Percentiles rank a stretch among this genome's conserved stretches.
Evolutionary conservation across 2,113 vertebrate species (phyloP).

Genomic region (Leucosticte australis): DNA sequence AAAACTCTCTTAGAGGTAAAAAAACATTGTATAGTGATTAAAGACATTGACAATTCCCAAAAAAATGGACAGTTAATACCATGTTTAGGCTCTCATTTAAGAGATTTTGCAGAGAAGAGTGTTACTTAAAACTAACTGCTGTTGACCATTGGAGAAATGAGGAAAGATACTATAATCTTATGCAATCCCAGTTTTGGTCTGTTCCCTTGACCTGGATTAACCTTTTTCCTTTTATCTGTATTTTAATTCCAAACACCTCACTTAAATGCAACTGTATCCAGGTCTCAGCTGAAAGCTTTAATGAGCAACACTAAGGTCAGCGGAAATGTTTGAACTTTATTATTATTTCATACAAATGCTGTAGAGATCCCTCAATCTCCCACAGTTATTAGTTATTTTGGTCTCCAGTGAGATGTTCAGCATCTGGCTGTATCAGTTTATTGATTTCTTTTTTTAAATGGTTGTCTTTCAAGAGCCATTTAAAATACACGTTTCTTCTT

Average conservation of each 20-base stretch:
- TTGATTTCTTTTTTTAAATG: constrained; percentile 8
- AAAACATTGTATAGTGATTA: constrained; percentile 63
- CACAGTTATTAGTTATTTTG: background rate
- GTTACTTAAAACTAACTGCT: constrained; percentile 67
- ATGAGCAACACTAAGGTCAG: constrained; percentile 48
- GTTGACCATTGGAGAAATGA: constrained; percentile 67
- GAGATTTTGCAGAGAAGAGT: constrained; percentile 54
- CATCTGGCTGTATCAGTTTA: background rate
- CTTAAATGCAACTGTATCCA: constrained; percentile 59
- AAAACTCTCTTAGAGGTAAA: constrained; percentile 60
- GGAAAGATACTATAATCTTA: constrained; percentile 58
- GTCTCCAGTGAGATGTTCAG: background rate
- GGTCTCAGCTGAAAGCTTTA: constrained; percentile 54
- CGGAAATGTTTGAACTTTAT: constrained; percentile 38
- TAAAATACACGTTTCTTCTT: background rate
- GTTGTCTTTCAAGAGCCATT: background rate
- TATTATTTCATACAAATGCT: constrained; percentile 53
- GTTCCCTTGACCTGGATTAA: constrained; percentile 77
- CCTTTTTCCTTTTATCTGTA: constrained; percentile 74
- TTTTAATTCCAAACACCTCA: constrained; percentile 78
- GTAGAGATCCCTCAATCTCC: background rate
- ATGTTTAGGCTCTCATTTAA: constrained; percentile 77
- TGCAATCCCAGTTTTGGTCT: constrained; percentile 50
- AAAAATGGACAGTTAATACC: constrained; percentile 77
- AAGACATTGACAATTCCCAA: constrained; percentile 79